A percentile compares a stretch with the other conserved stretches of the same genome.
Evolutionary conservation across 1,140 invertebrate species (phyloP).

Genomic region (Neodiprion fabricii): DNA sequence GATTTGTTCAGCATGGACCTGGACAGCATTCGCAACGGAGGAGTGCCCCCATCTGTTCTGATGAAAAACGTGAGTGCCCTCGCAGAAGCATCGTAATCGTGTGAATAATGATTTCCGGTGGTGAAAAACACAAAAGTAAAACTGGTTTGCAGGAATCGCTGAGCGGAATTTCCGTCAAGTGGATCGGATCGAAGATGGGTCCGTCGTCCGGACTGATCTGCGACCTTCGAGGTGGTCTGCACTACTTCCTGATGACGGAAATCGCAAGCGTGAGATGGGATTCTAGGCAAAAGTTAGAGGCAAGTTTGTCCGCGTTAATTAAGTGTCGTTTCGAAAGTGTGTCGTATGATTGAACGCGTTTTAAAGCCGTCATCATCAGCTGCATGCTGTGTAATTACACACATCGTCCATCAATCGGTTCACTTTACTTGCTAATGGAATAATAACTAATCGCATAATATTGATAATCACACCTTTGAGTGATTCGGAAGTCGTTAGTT

Average conservation of each 20-base stretch:
- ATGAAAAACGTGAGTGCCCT: neutral
- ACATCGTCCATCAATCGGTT: no score
- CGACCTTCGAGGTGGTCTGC: conserved; percentile 40
- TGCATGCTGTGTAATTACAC: no score
- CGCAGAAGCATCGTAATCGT: conserved; percentile 4
- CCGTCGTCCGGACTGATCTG: conserved; percentile 35
- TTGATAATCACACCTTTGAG: no score
- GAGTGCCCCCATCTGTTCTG: neutral
- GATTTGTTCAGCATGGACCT: conserved; percentile 38
- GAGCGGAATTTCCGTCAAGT: conserved; percentile 21
- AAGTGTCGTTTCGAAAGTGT: neutral
- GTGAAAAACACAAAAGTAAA: no score
- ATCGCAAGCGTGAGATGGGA: conserved; percentile 45
- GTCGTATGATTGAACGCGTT: no score
- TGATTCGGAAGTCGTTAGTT: no score
- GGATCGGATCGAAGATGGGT: conserved; percentile 41
- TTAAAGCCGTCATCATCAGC: no score
- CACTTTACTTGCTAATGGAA: no score
- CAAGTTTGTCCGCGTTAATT: conserved; percentile 20
- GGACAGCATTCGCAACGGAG: conserved; percentile 15
- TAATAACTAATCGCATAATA: no score
- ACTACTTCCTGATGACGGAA: conserved; percentile 44
- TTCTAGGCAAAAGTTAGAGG: conserved; percentile 35
- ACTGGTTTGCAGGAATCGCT: conserved; percentile 2
- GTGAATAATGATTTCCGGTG: neutral